Evolutionary conservation across 2,888 invertebrate species (phyloP), one percentile per base, ranked within the genome.

Genomic region (Unio delphinus): DNA sequence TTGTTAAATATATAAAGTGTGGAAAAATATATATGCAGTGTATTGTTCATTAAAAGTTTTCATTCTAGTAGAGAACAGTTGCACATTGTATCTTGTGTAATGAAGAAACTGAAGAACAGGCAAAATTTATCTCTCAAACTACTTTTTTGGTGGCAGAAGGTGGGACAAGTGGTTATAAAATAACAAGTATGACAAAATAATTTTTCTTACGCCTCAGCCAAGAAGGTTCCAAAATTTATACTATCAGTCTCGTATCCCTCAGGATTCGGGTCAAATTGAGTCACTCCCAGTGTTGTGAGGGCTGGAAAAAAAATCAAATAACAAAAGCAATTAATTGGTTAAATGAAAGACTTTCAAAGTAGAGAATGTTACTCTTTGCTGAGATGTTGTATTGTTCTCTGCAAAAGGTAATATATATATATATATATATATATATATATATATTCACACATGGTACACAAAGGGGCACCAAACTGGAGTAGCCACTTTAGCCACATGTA

Each of bases 131-230:
- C 15, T 45, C 3, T 45, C 45, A 45, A 45, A 45, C 15, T 45
- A 15, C 4, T 45, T 15, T 45, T 15, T 15, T 11, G 45, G 45
- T 45, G 45, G 15, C 34, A 7, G 15, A 15, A 45, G 45, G 15
- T 45, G 45, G 11, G 45, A 45, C 45, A 45, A 45, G 45, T 15
- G 15, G 2, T 45, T 15, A 2, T 45, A 15, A 11, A 45, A 15
- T 15, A 45, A 54, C 20, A 30, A 18, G 64, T 26, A 15, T 4
- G 7, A 59, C 60, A 61, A 55, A 55, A 61, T 8, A 28, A 54
- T 58, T 55, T 3, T n/a, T 84, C 87, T 83, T 80, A 87, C 87
- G 86, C 87, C 76, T 87, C 86, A 70, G 71, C 73, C 54, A 81
- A 69, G 74, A 88, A 88, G 62, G 80, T 81, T 59, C 87, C 87